Base-by-base conservation (phyloP, 2,113 vertebrate species). In the Hydrolagus affinis region DNA sequence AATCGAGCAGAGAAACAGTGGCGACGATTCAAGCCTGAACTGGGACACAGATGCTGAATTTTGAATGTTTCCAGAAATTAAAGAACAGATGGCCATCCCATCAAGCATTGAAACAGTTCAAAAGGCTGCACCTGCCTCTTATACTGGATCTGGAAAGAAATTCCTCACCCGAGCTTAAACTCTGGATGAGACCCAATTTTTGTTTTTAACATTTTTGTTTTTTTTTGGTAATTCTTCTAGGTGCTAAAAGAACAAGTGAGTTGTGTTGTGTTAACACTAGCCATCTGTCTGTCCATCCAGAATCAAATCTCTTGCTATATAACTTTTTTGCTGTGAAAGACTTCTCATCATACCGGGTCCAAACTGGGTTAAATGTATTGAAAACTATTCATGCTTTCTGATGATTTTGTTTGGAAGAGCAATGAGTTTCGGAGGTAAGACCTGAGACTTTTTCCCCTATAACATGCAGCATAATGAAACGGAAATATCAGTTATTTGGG, bases 91-190 rank as follows among this genome's bases (percentile, higher is more conserved):
- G 76, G 59, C 64, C 76, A 62, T 25, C 19, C 25, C 23, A 66
- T 83, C 78, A 32, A 28, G 25, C 60, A 83, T 68, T 30, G 17
- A 28, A 32, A 83, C 78, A 83, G 60, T 62, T 83, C 60, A 19
- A 28, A 68, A 66, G 78, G 66, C 10, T 17, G 32, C 11, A 57
- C 17, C 73, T 75, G 9, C 32, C 66, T 68, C 28, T 21, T 23
- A 66, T 66, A 3, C 66, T 68, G 15, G 23, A 23, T 66, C 11
- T 44, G 4, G 78, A 66, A 83, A n/a, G 62, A 66, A 25, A 17
- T 68, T 83, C 17, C 23, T 83, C 66, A 30, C 23, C 28, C 17
- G 11, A 21, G 62, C 77, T 83, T 28, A 44, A 44, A 44, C 44
- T 44, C 44, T 44, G 44, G 44, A 44, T 44, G 44, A 3, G 44